Evolutionary conservation across 1,140 invertebrate genomes (phyloP), one percentile per base, ranked within the genome.

Genomic region (Listronotus oregonensis): DNA sequence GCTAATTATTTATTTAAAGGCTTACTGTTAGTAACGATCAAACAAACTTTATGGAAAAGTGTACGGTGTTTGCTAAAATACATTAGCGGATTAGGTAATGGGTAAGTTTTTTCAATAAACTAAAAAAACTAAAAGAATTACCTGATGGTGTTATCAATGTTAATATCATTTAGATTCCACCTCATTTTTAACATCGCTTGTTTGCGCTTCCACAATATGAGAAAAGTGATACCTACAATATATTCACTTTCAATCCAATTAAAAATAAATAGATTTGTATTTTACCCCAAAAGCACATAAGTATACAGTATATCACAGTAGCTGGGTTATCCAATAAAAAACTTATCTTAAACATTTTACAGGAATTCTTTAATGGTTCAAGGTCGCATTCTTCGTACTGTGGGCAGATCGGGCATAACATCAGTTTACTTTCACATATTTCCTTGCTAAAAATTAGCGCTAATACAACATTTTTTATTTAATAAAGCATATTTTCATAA

Each of bases 231-330:
- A n/a, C 47, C 47, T 50, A 27, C 21, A 17, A 37, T 37, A 12
- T 37, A 34, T n/a, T n/a, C n/a, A n/a, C n/a, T n/a, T n/a, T n/a
- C n/a, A n/a, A n/a, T n/a, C n/a, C n/a, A n/a, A n/a, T n/a, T n/a
- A n/a, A n/a, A n/a, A n/a, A n/a, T n/a, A 37, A 37, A 37, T 37
- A 37, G 3, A 1, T 10, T 4, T 37, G 8, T 17, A 21, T 27
- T 32, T 32, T 50, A 50, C 47, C 47, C 47, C 47, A 50, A 27
- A 50, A 32, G 12, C 47, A 50, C 47, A 50, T 50, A 9, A 50
- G n/a, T 9, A 50, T 32, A 27, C 27, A 50, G 12, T 50, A 32
- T 6, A 32, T 17, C 9, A 50, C 8, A 21, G 47, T 50, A 9
- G 47, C 47, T 21, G 47, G 47, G 27, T 50, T 50, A n/a, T 50